phyloP scores from a whole-genome alignment of 1,140 invertebrate species.

The Drosophila kurseongensis region DNA sequence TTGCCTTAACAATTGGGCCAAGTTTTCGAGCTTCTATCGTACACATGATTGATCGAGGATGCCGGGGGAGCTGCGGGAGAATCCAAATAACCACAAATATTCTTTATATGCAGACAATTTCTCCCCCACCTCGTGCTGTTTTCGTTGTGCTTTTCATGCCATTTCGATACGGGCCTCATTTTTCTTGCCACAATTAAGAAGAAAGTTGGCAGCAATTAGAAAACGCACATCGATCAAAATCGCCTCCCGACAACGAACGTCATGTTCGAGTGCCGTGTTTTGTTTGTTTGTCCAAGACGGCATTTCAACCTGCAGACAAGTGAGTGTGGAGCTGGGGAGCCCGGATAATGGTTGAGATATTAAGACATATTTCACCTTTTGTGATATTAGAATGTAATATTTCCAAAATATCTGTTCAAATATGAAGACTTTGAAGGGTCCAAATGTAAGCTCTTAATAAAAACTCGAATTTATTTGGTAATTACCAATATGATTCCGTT shows the following conservation, averaged over 20 bases:
- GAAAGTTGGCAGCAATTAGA: slow-evolving; percentile 81
- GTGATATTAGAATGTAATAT: slow-evolving; percentile 10
- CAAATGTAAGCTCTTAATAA: background rate
- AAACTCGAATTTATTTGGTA: background rate
- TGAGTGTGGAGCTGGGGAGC: slow-evolving; percentile 15
- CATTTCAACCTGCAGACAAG: slow-evolving; percentile 37
- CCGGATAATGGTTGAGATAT: slow-evolving; percentile 10
- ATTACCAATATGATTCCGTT: no score
- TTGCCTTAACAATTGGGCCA: slow-evolving; percentile 69
- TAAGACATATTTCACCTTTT: background rate
- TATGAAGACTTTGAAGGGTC: background rate
- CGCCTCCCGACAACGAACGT: slow-evolving; percentile 48
- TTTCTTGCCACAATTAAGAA: slow-evolving; percentile 81
- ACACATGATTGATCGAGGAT: slow-evolving; percentile 68
- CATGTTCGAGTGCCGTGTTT: slow-evolving; percentile 35
- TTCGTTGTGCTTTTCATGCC: slow-evolving; percentile 71
- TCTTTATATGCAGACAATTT: slow-evolving; percentile 47
- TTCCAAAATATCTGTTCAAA: background rate
- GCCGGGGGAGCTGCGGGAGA: slow-evolving; percentile 30
- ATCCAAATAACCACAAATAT: slow-evolving; percentile 50
- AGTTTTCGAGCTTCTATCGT: slow-evolving; percentile 63
- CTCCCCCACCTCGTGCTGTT: slow-evolving; percentile 43
- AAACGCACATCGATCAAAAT: slow-evolving; percentile 79
- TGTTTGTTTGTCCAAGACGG: slow-evolving; percentile 13
- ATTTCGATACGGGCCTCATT: slow-evolving; percentile 81